Evolutionary conservation across 1,140 invertebrate species (phyloP), one percentile per base, ranked within the genome.

Genomic region (Drosophila repletoides): DNA sequence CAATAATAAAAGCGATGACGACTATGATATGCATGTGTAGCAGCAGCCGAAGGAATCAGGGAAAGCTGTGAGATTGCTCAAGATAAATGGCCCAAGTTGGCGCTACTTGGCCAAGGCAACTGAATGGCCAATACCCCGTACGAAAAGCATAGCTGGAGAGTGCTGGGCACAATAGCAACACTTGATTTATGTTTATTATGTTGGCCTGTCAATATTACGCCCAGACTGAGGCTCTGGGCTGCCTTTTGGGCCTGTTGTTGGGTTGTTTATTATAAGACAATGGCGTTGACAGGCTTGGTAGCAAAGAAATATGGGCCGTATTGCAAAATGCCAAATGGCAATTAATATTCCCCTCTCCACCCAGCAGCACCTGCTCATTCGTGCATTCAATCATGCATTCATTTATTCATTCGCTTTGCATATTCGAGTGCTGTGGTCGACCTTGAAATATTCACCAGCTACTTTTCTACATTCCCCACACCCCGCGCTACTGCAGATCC

Each of bases 181-280:
- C 70, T 79, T 83, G 77, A 83, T 83, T 84, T 83, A 83, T 83
- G 74, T 83, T 83, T 84, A 79, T 83, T 83, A 83, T 83, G 79
- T 61, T 79, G 75, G 58, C 60, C 65, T 83, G 77, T 64, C 77
- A 83, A 83, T 81, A 77, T 66, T 55, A 64, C 31, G 45, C 29
- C 53, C 56, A 41, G 28, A 22, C 24, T 38, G 17, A 19, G 31
- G 12, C 26, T 51, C 9, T 9, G 34, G 26, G 4, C 14, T 22
- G 28, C 6, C 9, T 5, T 10, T 49, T 5, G 5, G 22, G 24
- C 14, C n/a, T n/a, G n/a, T n/a, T n/a, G n/a, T n/a, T 33, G 52
- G 26, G 21, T 66, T 43, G 68, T 76, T 72, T 76, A 72, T 76
- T 81, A 61, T 61, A 84, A 83, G 77, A 83, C 77, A 83, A 83